Conservation (phyloP, 2,113 vertebrate species). For the Anguilla japonica region DNA sequence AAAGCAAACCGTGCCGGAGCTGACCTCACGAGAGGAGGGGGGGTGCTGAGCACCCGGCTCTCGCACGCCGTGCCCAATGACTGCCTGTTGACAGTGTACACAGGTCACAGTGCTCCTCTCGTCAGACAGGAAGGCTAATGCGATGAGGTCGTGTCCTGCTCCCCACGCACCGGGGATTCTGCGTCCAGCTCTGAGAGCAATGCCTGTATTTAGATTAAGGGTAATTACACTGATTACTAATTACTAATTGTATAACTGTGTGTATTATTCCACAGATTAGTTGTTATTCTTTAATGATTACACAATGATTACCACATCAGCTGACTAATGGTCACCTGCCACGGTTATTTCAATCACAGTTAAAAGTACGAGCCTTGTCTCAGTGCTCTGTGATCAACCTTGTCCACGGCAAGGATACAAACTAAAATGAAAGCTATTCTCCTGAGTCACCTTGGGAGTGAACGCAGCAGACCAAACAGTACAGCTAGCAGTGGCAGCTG, state of each 20-base stretch:
- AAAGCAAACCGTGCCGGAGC: slow-evolving; percentile 34
- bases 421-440: not conserved
- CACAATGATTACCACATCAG: not conserved
- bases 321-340: not conserved
- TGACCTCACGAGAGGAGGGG: slow-evolving; percentile 22
- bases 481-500: not conserved
- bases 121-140: not conserved
- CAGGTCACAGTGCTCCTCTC: not conserved
- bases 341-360: not conserved
- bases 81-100: not conserved
- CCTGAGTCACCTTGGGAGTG: slow-evolving; percentile 5
- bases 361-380: not conserved
- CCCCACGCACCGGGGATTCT: not conserved
- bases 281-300: not conserved
- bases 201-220: not conserved
- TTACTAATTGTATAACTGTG: too few relatives aligned
- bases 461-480: not conserved
- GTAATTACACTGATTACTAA: not conserved
- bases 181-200: not conserved
- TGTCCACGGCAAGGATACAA: not conserved
- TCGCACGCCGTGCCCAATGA: slow-evolving; percentile 16
- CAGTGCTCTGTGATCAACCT: not conserved
- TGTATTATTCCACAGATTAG: too few relatives aligned
- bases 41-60: slow-evolving; percentile 29
- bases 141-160: not conserved